Conservation (phyloP, 2,113 vertebrate species). For the Clinocottus analis region DNA sequence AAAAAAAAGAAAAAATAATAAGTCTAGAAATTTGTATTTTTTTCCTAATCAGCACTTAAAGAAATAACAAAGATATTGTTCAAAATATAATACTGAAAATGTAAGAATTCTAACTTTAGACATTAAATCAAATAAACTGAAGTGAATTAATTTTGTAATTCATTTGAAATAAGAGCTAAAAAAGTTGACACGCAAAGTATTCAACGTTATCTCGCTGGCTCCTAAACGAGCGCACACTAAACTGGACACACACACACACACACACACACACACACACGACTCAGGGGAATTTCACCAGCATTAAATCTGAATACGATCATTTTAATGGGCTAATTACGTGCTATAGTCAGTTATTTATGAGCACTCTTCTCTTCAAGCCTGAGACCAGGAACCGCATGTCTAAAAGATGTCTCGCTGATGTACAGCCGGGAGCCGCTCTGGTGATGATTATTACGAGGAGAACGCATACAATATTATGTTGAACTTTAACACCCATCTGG, state of each 20-base stretch:
- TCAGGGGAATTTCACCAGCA: background rate
- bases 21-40: background rate
- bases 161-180: conserved; percentile 3
- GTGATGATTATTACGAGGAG: conserved; percentile 45
- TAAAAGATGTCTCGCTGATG: conserved; percentile 35
- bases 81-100: background rate
- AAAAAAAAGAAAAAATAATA: background rate
- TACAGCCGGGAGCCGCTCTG: conserved; percentile 41
- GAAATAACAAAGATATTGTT: background rate
- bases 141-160: background rate
- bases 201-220: conserved; percentile 9
- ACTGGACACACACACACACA: conserved; percentile 1
- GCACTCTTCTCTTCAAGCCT: conserved; percentile 23
- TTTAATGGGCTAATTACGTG: conserved; percentile 51
- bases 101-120: background rate
- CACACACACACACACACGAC: background rate
- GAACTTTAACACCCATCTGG: conserved; percentile 41
- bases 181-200: background rate
- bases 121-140: background rate
- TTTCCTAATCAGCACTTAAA: background rate
- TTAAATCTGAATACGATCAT: conserved; percentile 48
- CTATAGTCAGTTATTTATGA: conserved; percentile 52
- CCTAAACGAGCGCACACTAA: conserved; percentile 20
- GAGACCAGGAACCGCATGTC: conserved; percentile 27
- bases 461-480: conserved; percentile 58